A percentile compares a stretch with the other conserved stretches of the same genome.
phyloP scores from a whole-genome alignment of 2,797 vertebrate species.

The Notamacropus eugenii region DNA sequence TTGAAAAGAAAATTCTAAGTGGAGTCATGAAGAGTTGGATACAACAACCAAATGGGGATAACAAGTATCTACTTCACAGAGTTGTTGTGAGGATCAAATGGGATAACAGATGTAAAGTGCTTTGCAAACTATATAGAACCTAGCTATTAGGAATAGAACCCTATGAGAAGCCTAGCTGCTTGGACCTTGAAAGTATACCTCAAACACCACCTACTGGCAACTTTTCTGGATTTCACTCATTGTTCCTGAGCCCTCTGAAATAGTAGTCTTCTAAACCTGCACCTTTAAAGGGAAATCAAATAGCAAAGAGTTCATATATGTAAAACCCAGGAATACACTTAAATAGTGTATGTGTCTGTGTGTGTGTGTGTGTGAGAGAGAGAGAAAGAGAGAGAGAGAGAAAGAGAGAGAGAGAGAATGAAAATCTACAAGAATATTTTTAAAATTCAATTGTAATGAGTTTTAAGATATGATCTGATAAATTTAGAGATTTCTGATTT shows the following conservation, averaged over 20 bases:
- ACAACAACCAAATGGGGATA: background rate
- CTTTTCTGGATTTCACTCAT: background rate
- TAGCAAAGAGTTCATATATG: background rate
- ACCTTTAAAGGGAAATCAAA: background rate
- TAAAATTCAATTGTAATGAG: background rate
- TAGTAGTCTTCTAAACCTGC: background rate
- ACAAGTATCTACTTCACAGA: background rate
- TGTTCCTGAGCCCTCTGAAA: background rate
- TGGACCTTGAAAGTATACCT: background rate
- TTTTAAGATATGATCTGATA: background rate
- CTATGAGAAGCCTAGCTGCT: background rate
- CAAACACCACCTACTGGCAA: background rate
- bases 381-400: too few species aligned
- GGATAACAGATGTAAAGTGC: background rate
- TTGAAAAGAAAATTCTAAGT: background rate
- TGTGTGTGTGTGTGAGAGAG: too few species aligned
- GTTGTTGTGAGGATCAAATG: background rate
- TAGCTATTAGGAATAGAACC: background rate
- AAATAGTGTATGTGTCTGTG: background rate
- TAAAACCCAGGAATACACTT: background rate
- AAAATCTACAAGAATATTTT: background rate
- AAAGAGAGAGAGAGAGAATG: background rate
- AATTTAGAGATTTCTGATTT: background rate
- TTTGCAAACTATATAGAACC: background rate
- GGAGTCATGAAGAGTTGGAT: background rate